phyloP scores from a whole-genome alignment of 2,888 invertebrate species.

The Acholoe squamosa region DNA sequence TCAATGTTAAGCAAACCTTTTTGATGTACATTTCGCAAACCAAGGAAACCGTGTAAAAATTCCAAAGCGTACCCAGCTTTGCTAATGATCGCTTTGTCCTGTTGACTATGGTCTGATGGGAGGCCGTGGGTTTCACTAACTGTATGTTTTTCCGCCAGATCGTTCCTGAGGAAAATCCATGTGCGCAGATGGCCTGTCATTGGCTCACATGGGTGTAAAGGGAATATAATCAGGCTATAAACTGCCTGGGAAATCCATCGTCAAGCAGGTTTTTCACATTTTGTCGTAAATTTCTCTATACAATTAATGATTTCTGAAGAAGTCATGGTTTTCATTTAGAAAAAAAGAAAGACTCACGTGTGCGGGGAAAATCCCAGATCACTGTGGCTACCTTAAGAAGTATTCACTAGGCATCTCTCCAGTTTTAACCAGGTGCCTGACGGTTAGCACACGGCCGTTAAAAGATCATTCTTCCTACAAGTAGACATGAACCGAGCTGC shows the following conservation, averaged over 20 bases:
- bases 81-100: constrained; percentile 31
- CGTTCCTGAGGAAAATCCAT: constrained; percentile 60
- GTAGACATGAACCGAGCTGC: not conserved
- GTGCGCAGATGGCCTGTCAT: constrained; percentile 59
- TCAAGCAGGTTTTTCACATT: constrained; percentile 61
- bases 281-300: constrained; percentile 61
- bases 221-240: constrained; percentile 56
- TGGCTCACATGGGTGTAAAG: constrained; percentile 60
- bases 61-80: constrained; percentile 6
- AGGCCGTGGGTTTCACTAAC: constrained; percentile 59
- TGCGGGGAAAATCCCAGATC: constrained; percentile 33
- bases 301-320: constrained; percentile 16
- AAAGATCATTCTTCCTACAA: not conserved
- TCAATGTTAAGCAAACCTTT: too few species aligned
- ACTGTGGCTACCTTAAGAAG: constrained; percentile 20
- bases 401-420: constrained; percentile 46
- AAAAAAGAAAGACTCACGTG: constrained; percentile 7
- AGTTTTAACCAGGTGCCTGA: not conserved
- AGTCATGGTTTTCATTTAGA: constrained; percentile 41
- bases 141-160: constrained; percentile 60
- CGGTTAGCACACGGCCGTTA: not conserved
- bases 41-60: not conserved
- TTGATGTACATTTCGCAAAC: too few species aligned
- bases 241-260: constrained; percentile 59
- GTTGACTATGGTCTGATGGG: constrained; percentile 37